Evolutionary conservation across 2,113 vertebrate genomes (phyloP).

Genomic region (Nettapus auritus): DNA sequence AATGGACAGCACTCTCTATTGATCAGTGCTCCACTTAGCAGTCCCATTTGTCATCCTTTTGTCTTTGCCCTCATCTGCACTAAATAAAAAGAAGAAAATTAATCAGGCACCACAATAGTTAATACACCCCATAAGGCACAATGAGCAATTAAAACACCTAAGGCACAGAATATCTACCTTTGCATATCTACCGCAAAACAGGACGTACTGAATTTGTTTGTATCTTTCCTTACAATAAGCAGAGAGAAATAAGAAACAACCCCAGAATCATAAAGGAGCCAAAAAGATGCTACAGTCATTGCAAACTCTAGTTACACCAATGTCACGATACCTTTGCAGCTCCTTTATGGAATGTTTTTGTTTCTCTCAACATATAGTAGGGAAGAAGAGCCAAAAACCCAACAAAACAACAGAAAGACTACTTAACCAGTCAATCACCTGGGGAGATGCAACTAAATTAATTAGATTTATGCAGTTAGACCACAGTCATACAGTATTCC

Average conservation of each 20-base stretch:
- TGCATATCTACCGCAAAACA: background rate
- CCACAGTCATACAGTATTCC: slow-evolving; percentile 25
- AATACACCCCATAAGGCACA: slow-evolving; percentile 75
- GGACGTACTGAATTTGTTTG: background rate
- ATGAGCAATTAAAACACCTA: slow-evolving; percentile 72
- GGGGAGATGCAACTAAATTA: slow-evolving; percentile 60
- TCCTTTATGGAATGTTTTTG: slow-evolving; percentile 34
- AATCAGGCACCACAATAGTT: slow-evolving; percentile 72
- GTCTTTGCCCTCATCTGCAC: slow-evolving; percentile 77
- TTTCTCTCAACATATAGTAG: slow-evolving; percentile 45
- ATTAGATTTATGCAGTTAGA: slow-evolving; percentile 59
- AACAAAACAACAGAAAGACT: slow-evolving; percentile 56
- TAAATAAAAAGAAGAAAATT: slow-evolving; percentile 70
- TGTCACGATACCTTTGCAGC: background rate
- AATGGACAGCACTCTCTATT: slow-evolving; percentile 92
- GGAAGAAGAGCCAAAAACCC: slow-evolving; percentile 34
- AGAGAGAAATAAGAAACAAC: slow-evolving; percentile 33
- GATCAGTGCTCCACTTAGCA: slow-evolving; percentile 84
- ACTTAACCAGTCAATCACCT: slow-evolving; percentile 59
- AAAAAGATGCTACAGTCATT: slow-evolving; percentile 11
- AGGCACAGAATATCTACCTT: background rate
- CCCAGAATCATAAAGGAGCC: background rate
- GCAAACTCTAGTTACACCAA: slow-evolving; percentile 25
- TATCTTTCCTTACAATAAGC: background rate
- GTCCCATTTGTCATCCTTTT: slow-evolving; percentile 85